Conservation (phyloP, 2,888 invertebrate genomes). For the Pollenia amentaria region DNA sequence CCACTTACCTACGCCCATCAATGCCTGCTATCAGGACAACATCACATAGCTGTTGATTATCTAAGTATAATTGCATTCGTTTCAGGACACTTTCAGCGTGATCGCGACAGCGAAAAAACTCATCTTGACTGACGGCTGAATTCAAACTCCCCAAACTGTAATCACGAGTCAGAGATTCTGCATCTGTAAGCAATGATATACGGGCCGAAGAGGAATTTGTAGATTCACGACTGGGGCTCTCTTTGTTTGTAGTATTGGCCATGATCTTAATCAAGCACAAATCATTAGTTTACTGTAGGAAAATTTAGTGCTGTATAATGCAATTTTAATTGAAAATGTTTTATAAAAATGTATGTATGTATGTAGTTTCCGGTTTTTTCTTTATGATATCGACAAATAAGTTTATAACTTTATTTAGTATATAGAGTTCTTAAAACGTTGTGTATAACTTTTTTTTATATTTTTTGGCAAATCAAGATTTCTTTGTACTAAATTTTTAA, state of each 20-base stretch:
- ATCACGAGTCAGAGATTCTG: slow-evolving; percentile 87
- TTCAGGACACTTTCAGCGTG: slow-evolving; percentile 93
- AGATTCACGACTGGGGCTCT: slow-evolving; percentile 84
- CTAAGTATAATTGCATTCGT: slow-evolving; percentile 92
- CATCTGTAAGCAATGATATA: slow-evolving; percentile 81
- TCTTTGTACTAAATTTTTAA: slow-evolving; percentile 29
- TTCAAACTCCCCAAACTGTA: slow-evolving; percentile 88
- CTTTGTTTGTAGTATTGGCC: slow-evolving; percentile 80
- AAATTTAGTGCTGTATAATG: slow-evolving; percentile 7
- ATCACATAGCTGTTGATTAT: slow-evolving; percentile 94
- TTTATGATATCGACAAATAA: slow-evolving; percentile 39
- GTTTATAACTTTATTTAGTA: slow-evolving; percentile 21
- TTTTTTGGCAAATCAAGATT: slow-evolving; percentile 18
- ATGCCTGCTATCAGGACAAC: slow-evolving; percentile 92
- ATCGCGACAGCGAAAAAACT: slow-evolving; percentile 90
- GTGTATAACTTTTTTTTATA: neutral
- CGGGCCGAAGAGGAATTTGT: slow-evolving; percentile 83
- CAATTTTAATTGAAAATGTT: slow-evolving; percentile 22
- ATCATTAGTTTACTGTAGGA: slow-evolving; percentile 54
- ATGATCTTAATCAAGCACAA: slow-evolving; percentile 65
- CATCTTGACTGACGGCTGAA: slow-evolving; percentile 90
- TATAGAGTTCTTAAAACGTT: slow-evolving; percentile 2
- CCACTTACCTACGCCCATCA: slow-evolving; percentile 87
- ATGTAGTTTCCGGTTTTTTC: slow-evolving; percentile 57
- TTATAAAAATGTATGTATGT: slow-evolving; percentile 16